Evolutionary conservation across 2,113 vertebrate species (phyloP).

Genomic region (Pachycephala philippinensis): DNA sequence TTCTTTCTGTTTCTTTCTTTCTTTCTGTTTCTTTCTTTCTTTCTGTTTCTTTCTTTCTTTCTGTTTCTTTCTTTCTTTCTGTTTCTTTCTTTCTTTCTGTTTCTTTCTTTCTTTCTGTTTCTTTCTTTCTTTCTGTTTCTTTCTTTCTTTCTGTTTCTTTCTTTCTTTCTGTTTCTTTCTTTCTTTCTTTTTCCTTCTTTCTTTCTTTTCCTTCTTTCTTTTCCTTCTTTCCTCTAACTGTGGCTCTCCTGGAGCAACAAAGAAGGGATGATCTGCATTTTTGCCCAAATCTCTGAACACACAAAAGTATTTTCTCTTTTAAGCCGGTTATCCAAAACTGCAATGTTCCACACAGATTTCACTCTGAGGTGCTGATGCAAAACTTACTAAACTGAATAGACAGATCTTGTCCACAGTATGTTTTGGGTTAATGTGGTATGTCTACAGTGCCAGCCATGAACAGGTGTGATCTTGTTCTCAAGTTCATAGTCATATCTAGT

Average conservation of each 20-base stretch:
- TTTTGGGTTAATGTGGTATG: neutral
- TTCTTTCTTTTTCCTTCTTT: neutral
- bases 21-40: too few species aligned
- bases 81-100: too few species aligned
- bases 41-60: too few species aligned
- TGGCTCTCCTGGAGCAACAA: neutral
- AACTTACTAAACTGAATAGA: neutral
- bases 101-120: too few species aligned
- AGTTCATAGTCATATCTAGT: neutral
- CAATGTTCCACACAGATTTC: neutral
- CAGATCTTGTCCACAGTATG: neutral
- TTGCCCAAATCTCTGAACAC: neutral
- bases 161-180: neutral
- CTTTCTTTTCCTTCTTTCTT: too few species aligned
- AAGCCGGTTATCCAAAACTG: neutral
- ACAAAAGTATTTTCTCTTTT: neutral
- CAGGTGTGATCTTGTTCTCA: neutral
- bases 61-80: neutral
- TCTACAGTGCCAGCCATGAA: neutral
- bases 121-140: neutral
- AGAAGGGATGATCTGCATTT: neutral
- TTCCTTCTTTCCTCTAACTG: neutral
- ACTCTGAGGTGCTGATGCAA: neutral
- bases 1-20: too few species aligned
- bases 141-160: neutral